Evolutionary conservation across 2,888 invertebrate genomes (phyloP).

Genomic region (Phasia obesa): DNA sequence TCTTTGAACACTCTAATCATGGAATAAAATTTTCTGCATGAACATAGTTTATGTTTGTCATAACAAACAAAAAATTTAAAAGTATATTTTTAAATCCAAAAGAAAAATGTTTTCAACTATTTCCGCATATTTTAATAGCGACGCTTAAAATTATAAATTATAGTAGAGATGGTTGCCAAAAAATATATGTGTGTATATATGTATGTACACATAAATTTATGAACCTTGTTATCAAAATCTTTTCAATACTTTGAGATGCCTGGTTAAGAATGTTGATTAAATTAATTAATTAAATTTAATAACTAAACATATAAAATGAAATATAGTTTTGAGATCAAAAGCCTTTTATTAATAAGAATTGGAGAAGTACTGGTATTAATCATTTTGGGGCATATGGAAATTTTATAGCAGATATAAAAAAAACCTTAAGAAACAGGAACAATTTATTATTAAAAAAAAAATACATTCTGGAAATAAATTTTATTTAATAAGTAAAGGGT

Average conservation of each 20-base stretch:
- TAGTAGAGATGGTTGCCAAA: slow-evolving; percentile 31
- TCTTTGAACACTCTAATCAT: background rate
- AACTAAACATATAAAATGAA: background rate
- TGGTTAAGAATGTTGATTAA: slow-evolving; percentile 43
- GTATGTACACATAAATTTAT: background rate
- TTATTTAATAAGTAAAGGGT: too few species aligned
- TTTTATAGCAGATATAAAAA: too few species aligned
- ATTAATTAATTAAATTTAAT: slow-evolving; percentile 14
- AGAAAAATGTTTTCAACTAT: background rate
- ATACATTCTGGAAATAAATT: too few species aligned
- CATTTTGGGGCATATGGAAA: too few species aligned
- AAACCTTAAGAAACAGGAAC: too few species aligned
- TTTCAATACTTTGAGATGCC: slow-evolving; percentile 6
- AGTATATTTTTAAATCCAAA: background rate
- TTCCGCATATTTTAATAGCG: slow-evolving; percentile 45
- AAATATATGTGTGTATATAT: background rate
- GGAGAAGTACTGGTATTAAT: too few species aligned
- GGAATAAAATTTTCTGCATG: background rate
- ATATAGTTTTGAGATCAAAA: background rate
- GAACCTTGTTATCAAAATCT: slow-evolving; percentile 12
- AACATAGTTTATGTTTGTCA: background rate
- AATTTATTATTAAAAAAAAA: too few species aligned
- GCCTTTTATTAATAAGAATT: too few species aligned
- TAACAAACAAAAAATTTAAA: background rate
- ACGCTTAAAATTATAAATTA: slow-evolving; percentile 7